phyloP scores from a whole-genome alignment of 1,140 invertebrate species.

The Orchestia grillus region DNA sequence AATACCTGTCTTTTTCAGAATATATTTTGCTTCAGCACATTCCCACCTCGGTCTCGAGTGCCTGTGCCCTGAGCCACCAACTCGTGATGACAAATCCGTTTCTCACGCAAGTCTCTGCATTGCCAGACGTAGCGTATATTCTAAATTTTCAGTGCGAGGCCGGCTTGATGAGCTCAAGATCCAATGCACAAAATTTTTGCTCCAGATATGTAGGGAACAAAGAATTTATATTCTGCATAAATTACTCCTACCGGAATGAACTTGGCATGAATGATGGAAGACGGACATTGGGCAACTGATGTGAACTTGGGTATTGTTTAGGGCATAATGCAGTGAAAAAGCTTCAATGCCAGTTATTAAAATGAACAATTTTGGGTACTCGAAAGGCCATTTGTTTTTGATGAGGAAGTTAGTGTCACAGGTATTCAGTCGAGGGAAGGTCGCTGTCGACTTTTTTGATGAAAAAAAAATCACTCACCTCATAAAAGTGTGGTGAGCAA shows the following conservation, averaged over 20 bases:
- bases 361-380: neutral
- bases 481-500: too few species aligned
- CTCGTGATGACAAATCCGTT: neutral
- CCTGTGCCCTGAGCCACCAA: neutral
- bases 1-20: neutral
- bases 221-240: neutral
- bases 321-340: neutral
- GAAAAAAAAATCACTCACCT: too few species aligned
- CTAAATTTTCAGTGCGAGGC: neutral
- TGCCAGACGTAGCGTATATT: neutral
- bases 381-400: too few species aligned
- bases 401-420: too few species aligned
- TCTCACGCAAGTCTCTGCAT: neutral
- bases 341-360: neutral
- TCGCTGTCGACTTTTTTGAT: too few species aligned
- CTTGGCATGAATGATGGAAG: neutral
- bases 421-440: too few species aligned
- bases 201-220: neutral
- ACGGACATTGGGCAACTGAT: neutral
- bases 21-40: neutral
- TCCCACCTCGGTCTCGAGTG: neutral
- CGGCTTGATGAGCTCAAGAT: neutral
- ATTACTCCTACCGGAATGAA: neutral
- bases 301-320: neutral
- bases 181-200: neutral